These are phyloP conservation scores for Phylloscopus trochilus DNA, from an alignment of 2,113 vertebrate genomes.

Conservation along the genomic window DNA sequence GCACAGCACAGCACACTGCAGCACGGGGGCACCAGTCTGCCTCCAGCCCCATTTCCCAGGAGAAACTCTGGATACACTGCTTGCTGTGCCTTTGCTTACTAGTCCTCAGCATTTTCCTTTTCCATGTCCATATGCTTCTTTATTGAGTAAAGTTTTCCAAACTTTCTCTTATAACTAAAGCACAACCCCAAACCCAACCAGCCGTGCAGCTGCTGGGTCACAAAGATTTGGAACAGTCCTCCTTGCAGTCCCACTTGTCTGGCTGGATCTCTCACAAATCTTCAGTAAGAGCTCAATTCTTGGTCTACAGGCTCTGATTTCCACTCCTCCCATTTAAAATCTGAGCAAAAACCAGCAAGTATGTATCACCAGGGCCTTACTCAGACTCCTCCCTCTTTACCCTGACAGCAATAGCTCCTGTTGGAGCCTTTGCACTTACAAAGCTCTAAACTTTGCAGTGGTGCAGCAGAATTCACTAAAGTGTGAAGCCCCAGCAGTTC, in stretches of 20 bases:
- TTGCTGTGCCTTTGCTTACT: background rate
- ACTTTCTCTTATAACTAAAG: background rate
- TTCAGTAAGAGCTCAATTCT: background rate
- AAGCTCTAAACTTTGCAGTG: background rate
- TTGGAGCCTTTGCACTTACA: background rate
- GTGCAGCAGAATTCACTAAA: background rate
- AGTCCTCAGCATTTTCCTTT: background rate
- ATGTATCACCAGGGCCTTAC: background rate
- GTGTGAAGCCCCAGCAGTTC: background rate
- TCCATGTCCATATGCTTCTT: background rate
- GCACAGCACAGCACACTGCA: background rate
- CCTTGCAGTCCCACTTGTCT: background rate
- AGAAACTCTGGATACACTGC: background rate
- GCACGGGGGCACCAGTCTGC: background rate
- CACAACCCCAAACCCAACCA: background rate
- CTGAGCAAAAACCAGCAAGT: background rate
- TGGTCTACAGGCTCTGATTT: background rate
- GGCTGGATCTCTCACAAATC: background rate
- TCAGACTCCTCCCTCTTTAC: background rate
- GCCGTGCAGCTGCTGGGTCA: background rate
- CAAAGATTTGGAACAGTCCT: background rate
- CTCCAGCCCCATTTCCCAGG: background rate
- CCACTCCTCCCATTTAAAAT: background rate
- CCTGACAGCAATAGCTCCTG: background rate
- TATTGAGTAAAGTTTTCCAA: background rate